Evolutionary conservation across 2,888 invertebrate species (phyloP).

Genomic region (Ophioninae sp.): DNA sequence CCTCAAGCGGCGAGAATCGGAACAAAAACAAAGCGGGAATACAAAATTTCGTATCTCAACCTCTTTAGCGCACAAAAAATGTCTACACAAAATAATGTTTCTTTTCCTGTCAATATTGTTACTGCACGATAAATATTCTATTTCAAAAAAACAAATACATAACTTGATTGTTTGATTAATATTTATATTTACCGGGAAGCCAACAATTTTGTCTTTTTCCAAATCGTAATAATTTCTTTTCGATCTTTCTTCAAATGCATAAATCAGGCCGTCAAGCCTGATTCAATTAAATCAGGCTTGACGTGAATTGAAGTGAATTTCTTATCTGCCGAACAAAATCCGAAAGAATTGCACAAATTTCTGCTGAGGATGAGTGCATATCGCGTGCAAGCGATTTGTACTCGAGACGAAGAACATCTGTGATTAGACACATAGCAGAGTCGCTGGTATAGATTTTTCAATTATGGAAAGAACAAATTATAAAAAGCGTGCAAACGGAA

Average conservation of each 20-base stretch:
- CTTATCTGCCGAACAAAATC: constrained; percentile 20
- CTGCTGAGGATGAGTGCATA: neutral
- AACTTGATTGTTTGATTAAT: neutral
- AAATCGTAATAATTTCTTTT: neutral
- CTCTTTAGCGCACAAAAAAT: neutral
- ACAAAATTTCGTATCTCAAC: neutral
- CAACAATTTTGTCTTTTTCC: neutral
- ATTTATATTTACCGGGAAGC: neutral
- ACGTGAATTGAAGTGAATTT: too few relatives aligned
- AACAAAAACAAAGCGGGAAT: neutral
- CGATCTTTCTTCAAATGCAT: neutral
- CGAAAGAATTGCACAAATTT: constrained; percentile 9
- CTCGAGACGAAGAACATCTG: neutral
- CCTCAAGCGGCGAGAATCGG: neutral
- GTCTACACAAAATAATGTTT: neutral
- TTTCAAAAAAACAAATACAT: neutral
- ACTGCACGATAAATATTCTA: neutral
- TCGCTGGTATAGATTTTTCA: neutral
- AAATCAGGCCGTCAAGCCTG: constrained; percentile 32
- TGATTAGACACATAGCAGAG: neutral
- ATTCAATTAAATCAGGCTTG: too few relatives aligned
- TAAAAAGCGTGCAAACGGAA: too few relatives aligned
- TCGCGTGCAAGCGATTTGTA: neutral
- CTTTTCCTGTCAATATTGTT: neutral
- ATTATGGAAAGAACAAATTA: neutral